These are phyloP conservation scores for Linepithema humile DNA, from an alignment of 1,140 invertebrate species.

Conservation along the genomic window DNA sequence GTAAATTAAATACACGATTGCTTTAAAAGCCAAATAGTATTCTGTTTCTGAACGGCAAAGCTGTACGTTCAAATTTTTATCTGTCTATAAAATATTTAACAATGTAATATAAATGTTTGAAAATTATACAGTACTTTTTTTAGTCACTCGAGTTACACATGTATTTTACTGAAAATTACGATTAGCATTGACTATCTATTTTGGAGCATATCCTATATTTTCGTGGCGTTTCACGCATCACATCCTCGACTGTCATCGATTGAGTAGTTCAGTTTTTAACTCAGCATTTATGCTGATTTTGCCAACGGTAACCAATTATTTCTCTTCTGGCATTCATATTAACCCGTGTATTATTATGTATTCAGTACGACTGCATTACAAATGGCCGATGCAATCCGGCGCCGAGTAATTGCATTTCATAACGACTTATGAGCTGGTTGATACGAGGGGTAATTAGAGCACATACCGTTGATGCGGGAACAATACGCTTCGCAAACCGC, in stretches of 20 bases:
- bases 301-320: conserved; percentile 31
- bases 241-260: not conserved
- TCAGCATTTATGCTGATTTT: conserved; percentile 27
- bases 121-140: not conserved
- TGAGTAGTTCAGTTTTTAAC: not conserved
- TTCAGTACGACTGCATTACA: conserved; percentile 35
- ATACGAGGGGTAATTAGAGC: conserved; percentile 55
- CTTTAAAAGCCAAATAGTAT: too few relatives aligned
- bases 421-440: conserved; percentile 56
- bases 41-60: not conserved
- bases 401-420: conserved; percentile 57
- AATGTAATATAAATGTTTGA: not conserved
- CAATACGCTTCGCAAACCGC: conserved; percentile 42
- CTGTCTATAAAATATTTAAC: not conserved
- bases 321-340: conserved; percentile 11
- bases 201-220: not conserved
- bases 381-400: conserved; percentile 49
- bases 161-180: not conserved
- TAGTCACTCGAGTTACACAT: not conserved
- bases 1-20: too few relatives aligned
- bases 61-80: not conserved
- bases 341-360: conserved; percentile 41
- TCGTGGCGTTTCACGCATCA: not conserved
- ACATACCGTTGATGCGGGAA: conserved; percentile 43
- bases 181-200: not conserved